Conservation (phyloP, 2,888 invertebrate species). For the Erebia ligea region DNA sequence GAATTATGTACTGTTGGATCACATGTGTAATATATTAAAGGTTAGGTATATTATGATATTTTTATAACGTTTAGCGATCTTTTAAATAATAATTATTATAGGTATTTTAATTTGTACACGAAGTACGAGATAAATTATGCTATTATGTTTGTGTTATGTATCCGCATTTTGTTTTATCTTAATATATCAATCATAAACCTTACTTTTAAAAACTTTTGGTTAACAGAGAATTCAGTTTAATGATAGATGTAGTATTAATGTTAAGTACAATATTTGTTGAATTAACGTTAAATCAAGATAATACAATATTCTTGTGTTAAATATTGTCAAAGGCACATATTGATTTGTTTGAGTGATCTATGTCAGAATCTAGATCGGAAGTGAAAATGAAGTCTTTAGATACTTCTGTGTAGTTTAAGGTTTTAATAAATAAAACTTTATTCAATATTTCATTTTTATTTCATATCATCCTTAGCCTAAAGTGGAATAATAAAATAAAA, state of each 20-base stretch:
- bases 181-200: conserved; percentile 25
- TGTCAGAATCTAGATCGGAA: conserved; percentile 66
- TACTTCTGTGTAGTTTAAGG: conserved; percentile 78
- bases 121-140: conserved; percentile 56
- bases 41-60: conserved; percentile 58
- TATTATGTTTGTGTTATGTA: conserved; percentile 47
- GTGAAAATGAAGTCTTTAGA: conserved; percentile 65
- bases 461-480: conserved; percentile 13
- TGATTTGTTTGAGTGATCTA: conserved; percentile 72
- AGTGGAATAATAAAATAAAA: conserved; percentile 5
- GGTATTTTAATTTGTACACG: conserved; percentile 56
- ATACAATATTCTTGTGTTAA: conserved; percentile 32
- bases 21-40: conserved; percentile 75
- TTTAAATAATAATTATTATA: conserved; percentile 50
- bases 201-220: conserved; percentile 25
- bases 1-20: conserved; percentile 77
- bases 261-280: conserved; percentile 81
- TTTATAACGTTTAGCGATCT: conserved; percentile 64
- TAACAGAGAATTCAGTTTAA: conserved; percentile 30
- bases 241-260: conserved; percentile 59
- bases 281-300: conserved; percentile 52
- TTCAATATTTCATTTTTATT: conserved; percentile 56
- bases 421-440: conserved; percentile 78
- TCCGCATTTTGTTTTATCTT: conserved; percentile 35
- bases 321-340: conserved; percentile 69